A percentile compares a stretch with the other conserved stretches of the same genome.
These are phyloP conservation scores for Ceuthmochares aereus DNA, from an alignment of 2,113 vertebrate species.

Conservation along the genomic window DNA sequence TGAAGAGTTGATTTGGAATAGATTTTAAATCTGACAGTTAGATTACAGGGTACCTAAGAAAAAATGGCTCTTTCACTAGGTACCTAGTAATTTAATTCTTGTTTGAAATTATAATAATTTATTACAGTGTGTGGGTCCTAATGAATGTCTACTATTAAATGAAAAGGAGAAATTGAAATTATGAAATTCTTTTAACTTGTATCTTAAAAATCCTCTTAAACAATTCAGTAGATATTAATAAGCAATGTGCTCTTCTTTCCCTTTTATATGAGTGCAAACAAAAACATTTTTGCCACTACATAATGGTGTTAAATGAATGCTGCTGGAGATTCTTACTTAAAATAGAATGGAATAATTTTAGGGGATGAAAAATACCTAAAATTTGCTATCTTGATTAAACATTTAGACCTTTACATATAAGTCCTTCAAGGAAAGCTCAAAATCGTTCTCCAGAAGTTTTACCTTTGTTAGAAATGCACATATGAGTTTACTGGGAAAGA, in stretches of 20 bases:
- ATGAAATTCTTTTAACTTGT: conserved; percentile 86
- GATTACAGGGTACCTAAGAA: conserved; percentile 94
- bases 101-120: conserved; percentile 99
- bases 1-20: conserved; percentile 94
- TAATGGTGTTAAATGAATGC: conserved; percentile 31
- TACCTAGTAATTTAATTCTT: conserved; percentile 99
- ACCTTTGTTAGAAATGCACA: neutral
- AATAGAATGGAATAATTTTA: neutral
- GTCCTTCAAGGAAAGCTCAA: neutral
- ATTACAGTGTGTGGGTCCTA: conserved; percentile 96
- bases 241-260: conserved; percentile 69
- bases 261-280: conserved; percentile 70
- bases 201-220: conserved; percentile 83
- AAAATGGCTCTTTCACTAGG: conserved; percentile 90
- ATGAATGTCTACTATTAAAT: conserved; percentile 98
- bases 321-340: conserved; percentile 41
- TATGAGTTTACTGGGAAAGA: neutral
- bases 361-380: neutral
- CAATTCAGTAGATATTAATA: conserved; percentile 80
- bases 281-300: conserved; percentile 67
- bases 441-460: neutral
- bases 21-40: conserved; percentile 98
- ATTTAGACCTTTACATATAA: neutral
- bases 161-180: conserved; percentile 95
- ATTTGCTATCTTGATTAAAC: neutral